These are phyloP conservation scores for Natrix natrix DNA, from an alignment of 2,797 vertebrate genomes.

Conservation along the genomic window DNA sequence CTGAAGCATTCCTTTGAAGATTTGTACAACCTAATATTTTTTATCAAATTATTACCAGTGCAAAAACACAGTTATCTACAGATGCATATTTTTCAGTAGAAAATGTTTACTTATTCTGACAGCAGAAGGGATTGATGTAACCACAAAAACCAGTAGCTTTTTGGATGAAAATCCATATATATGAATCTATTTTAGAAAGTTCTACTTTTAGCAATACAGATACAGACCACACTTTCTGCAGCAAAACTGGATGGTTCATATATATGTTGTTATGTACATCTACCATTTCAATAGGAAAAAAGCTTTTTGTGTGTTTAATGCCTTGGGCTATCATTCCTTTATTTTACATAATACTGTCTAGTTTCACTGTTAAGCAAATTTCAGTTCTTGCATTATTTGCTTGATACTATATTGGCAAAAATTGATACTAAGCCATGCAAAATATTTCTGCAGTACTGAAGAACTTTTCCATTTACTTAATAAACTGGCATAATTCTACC, in stretches of 20 bases:
- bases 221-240: neutral
- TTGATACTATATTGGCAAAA: neutral
- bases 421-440: slow-evolving; percentile 13
- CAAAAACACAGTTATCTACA: neutral
- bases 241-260: neutral
- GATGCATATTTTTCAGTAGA: neutral
- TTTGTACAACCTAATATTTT: neutral
- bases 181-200: neutral
- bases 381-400: neutral
- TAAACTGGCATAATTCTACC: slow-evolving; percentile 23
- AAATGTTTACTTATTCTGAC: neutral
- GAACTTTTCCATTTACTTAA: slow-evolving; percentile 15
- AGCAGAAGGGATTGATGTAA: neutral
- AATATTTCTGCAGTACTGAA: slow-evolving; percentile 15
- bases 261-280: neutral
- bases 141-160: neutral
- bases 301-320: neutral
- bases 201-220: neutral
- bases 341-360: neutral
- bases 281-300: neutral
- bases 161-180: neutral
- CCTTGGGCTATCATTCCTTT: neutral
- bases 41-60: slow-evolving; percentile 22
- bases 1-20: neutral
- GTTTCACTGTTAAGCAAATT: neutral